phyloP scores from a whole-genome alignment of 2,888 invertebrate species.

The Megalurothrips usitatus region DNA sequence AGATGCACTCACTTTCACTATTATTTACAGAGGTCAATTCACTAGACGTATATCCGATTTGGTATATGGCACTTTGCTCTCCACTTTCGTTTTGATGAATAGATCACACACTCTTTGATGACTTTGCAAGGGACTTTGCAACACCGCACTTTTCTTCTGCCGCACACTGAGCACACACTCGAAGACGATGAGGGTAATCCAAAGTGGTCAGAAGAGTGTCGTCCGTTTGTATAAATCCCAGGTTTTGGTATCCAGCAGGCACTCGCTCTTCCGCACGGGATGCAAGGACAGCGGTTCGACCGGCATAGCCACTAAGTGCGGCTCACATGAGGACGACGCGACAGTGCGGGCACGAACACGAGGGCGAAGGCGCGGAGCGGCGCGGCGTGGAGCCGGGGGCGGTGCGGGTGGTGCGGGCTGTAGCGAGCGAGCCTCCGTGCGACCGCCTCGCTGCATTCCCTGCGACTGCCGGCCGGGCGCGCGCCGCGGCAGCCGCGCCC shows the following conservation, averaged over 20 bases:
- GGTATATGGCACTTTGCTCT: conserved; percentile 16
- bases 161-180: conserved; percentile 5
- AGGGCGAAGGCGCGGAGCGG: conserved; percentile 30
- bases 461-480: conserved; percentile 2
- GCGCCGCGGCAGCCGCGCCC: background rate
- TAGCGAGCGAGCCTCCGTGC: conserved; percentile 30
- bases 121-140: background rate
- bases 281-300: conserved; percentile 2
- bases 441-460: conserved; percentile 12
- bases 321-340: background rate
- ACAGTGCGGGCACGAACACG: background rate
- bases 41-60: conserved; percentile 8
- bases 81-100: conserved; percentile 5
- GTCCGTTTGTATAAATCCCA: conserved; percentile 13
- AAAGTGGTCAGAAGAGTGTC: conserved; percentile 12
- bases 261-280: conserved; percentile 17
- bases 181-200: conserved; percentile 5
- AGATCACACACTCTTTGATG: conserved; percentile 25
- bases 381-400: conserved; percentile 31
- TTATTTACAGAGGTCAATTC: background rate
- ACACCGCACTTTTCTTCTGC: background rate
- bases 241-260: conserved; percentile 1
- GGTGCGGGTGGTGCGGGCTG: conserved; percentile 32
- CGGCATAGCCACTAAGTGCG: conserved; percentile 1
- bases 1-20: conserved; percentile 22